Percentiles rank a stretch among this genome's conserved stretches.
Conservation (phyloP, 2,113 vertebrate species). For the Orthonyx spaldingii region DNA sequence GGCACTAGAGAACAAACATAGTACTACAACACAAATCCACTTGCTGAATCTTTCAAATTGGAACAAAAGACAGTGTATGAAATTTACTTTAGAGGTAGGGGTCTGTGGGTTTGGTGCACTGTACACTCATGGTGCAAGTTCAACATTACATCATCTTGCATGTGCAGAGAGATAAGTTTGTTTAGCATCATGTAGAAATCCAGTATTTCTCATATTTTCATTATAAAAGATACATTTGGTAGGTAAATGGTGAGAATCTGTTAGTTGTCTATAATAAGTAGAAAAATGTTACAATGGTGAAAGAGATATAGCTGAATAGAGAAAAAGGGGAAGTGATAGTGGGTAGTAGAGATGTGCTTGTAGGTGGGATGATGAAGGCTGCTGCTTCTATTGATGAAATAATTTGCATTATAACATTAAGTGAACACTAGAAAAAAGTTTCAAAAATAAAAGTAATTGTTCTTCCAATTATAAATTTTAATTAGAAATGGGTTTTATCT, state of each 20-base stretch:
- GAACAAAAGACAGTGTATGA: neutral
- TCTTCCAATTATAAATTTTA: neutral
- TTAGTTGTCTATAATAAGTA: neutral
- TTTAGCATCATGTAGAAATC: neutral
- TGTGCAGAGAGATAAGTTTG: neutral
- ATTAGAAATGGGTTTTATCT: neutral
- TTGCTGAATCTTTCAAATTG: neutral
- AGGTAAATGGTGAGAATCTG: neutral
- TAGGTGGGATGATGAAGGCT: neutral
- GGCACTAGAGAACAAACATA: neutral
- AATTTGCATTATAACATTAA: neutral
- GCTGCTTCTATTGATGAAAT: neutral
- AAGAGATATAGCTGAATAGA: neutral
- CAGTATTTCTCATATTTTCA: neutral
- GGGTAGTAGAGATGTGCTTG: neutral
- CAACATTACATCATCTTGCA: neutral
- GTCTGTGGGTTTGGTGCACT: neutral
- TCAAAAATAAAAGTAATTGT: neutral
- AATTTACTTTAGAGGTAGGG: neutral
- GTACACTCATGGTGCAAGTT: neutral
- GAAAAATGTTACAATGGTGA: neutral
- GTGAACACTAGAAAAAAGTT: neutral
- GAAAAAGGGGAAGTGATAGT: neutral
- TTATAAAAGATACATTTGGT: neutral
- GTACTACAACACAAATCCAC: neutral